Evolutionary conservation across 2,797 vertebrate genomes (phyloP), one percentile per base, ranked within the genome.

Genomic region (Trichosurus vulpecula): DNA sequence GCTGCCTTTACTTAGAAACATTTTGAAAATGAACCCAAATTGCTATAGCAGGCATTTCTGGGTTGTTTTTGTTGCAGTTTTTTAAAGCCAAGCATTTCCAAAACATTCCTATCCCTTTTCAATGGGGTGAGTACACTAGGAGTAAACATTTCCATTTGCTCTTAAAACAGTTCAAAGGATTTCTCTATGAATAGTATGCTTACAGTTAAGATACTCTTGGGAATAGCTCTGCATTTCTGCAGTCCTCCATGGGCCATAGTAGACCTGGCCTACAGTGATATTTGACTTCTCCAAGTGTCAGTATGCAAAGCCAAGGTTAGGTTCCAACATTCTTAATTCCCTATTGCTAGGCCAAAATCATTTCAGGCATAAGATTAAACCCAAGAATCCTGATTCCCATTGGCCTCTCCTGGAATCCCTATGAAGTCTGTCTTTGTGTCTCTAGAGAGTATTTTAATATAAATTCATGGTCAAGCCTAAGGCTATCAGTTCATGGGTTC

Each of bases 1-100:
- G 91, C 66, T 90, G 95, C 94, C 91, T 95, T 95, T 91, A 54
- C 91, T 52, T 52, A 93, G 52, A 95, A 92, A 94, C 90, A 51
- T 53, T 61, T 87, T 93, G 81, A 91, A 94, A 87, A 93, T 91
- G 52, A 66, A 93, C 95, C 52, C 91, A 57, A 74, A 89, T n/a
- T 31, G 91, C 53, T 13, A n/a, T 41, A 66, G 58, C 27, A 81
- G 87, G 52, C 12, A 90, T 58, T 87, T 87, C 74, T 87, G 74
- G 25, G 74, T 87, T 87, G 25, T 51, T 87, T 47, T 47, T 87
- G 25, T 51, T 87, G 25, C 41, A 87, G 66, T 51, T 51, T 87
- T 90, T 74, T 87, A 90, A 14, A 54, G 92, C 54, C 52, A 87
- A 94, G 29, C 3, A 52, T 92, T 93, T 94, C 41, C 54, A 95